phyloP scores from a whole-genome alignment of 2,113 vertebrate genomes.

The Okapia johnstoni region DNA sequence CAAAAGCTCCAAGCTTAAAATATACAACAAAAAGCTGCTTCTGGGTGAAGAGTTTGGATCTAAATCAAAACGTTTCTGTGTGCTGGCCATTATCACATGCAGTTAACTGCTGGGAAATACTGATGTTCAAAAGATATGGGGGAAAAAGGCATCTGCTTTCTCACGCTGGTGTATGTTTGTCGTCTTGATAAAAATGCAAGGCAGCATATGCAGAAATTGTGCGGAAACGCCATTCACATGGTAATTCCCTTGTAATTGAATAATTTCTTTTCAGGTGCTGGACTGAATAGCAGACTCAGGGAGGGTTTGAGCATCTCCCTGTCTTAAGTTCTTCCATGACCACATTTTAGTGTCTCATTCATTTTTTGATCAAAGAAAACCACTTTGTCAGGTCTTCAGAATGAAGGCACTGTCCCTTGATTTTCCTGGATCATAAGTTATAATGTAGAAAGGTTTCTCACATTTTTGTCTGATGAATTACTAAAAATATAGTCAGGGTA shows the following conservation, averaged over 20 bases:
- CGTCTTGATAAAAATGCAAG: constrained; percentile 84
- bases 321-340: constrained; percentile 59
- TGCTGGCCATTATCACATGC: constrained; percentile 64
- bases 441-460: neutral
- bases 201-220: constrained; percentile 78
- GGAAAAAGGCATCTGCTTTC: constrained; percentile 81
- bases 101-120: constrained; percentile 79
- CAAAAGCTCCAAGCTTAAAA: constrained; percentile 72
- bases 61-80: constrained; percentile 73
- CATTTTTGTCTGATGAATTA: constrained; percentile 22
- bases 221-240: constrained; percentile 81
- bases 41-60: constrained; percentile 71
- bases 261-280: constrained; percentile 83
- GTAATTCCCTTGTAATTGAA: constrained; percentile 82
- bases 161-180: constrained; percentile 80
- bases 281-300: constrained; percentile 72
- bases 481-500: neutral
- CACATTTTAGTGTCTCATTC: constrained; percentile 60
- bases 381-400: constrained; percentile 19
- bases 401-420: neutral
- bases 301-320: constrained; percentile 69
- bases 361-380: constrained; percentile 68
- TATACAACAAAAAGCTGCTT: constrained; percentile 69
- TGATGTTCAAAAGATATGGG: constrained; percentile 80
- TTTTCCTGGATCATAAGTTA: constrained; percentile 36